Evolutionary conservation across 2,113 vertebrate genomes (phyloP).

Genomic region (Dolichallabes microphthalmus): DNA sequence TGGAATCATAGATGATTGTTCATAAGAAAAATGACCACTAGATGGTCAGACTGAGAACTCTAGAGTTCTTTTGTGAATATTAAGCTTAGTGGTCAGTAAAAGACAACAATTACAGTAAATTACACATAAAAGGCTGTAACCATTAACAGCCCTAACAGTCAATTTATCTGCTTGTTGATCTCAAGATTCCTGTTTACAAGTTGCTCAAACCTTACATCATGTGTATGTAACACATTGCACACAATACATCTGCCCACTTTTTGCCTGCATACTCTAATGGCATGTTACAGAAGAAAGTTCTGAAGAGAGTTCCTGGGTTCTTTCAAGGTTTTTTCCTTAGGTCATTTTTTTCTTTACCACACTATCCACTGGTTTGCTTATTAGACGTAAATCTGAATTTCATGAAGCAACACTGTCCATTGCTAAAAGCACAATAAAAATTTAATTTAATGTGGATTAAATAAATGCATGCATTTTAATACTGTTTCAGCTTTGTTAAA

Average conservation of each 20-base stretch:
- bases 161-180: background rate
- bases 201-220: background rate
- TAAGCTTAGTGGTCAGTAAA: background rate
- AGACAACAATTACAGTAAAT: background rate
- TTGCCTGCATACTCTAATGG: background rate
- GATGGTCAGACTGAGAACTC: background rate
- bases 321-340: background rate
- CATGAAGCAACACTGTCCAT: background rate
- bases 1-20: background rate
- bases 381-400: background rate
- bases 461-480: background rate
- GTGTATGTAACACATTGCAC: background rate
- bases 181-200: background rate
- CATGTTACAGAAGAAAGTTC: background rate
- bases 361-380: background rate
- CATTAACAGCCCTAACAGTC: background rate
- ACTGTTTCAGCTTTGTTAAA: background rate
- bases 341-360: background rate
- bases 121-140: background rate
- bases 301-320: background rate
- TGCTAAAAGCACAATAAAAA: background rate
- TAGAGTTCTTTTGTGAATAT: background rate
- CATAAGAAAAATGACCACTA: background rate
- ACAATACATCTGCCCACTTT: background rate
- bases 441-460: background rate